Evolutionary conservation across 2,888 invertebrate genomes (phyloP).

Genomic region (Pollenia angustigena): DNA sequence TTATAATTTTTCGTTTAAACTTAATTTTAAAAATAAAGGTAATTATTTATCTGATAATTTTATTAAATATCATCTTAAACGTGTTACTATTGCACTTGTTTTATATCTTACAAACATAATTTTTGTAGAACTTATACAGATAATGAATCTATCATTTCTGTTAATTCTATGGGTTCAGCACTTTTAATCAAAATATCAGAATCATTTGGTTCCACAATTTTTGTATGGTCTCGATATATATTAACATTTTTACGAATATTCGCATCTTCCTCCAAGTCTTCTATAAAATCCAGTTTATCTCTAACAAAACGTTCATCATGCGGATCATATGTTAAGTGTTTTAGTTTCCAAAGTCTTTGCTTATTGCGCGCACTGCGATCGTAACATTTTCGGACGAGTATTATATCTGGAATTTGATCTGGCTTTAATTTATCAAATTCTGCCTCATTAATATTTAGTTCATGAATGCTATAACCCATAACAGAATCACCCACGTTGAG

Average conservation of each 20-base stretch:
- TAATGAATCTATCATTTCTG: conserved; percentile 44
- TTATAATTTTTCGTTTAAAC: no score
- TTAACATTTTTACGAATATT: conserved; percentile 95
- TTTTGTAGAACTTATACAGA: neutral
- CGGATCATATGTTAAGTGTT: conserved; percentile 91
- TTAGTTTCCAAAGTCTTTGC: conserved; percentile 95
- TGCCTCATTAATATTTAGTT: conserved; percentile 95
- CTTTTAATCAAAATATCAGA: conserved; percentile 88
- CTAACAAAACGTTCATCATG: conserved; percentile 87
- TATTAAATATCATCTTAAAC: no score
- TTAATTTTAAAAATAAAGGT: no score
- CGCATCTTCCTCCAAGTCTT: conserved; percentile 98
- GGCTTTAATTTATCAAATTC: conserved; percentile 93
- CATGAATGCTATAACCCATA: conserved; percentile 94
- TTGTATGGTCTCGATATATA: conserved; percentile 90
- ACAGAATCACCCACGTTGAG: conserved; percentile 96
- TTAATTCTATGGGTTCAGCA: conserved; percentile 9
- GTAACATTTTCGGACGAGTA: conserved; percentile 96
- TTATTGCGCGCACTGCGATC: conserved; percentile 89
- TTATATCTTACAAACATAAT: no score
- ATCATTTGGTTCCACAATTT: conserved; percentile 85
- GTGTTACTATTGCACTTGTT: neutral
- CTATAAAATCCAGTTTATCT: conserved; percentile 97
- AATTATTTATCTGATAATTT: no score
- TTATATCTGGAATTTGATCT: conserved; percentile 92